phyloP scores from a whole-genome alignment of 2,888 invertebrate species.

The Synanthedon myopaeformis region DNA sequence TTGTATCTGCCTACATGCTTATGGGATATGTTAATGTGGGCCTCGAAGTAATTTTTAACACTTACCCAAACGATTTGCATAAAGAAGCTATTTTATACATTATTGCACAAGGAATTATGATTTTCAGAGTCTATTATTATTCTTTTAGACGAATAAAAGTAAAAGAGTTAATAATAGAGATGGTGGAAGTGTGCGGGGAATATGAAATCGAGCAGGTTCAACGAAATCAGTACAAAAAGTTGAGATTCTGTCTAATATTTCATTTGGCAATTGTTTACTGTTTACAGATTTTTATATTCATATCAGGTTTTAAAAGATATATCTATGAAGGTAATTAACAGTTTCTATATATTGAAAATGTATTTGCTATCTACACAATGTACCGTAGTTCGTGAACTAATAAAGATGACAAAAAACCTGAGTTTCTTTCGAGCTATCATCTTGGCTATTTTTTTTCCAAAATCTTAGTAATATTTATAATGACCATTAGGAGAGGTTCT shows the following conservation, averaged over 20 bases:
- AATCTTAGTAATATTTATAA: too few species aligned
- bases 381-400: too few species aligned
- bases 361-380: too few species aligned
- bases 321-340: not conserved
- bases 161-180: not conserved
- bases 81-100: not conserved
- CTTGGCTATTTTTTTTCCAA: too few species aligned
- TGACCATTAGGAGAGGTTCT: too few species aligned
- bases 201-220: not conserved
- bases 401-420: too few species aligned
- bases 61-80: not conserved
- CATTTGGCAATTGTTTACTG: not conserved
- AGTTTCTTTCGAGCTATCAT: too few species aligned
- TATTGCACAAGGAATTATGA: not conserved
- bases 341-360: too few species aligned
- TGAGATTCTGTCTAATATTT: not conserved
- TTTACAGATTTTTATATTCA: not conserved
- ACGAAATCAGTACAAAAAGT: not conserved
- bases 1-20: not conserved
- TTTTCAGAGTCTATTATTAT: not conserved
- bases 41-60: not conserved
- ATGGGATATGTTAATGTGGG: not conserved
- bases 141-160: not conserved
- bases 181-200: not conserved
- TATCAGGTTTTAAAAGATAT: not conserved